Percentiles rank a stretch among this genome's conserved stretches.
Evolutionary conservation across 64 coral and sea anemone species (phyloP).

Genomic region (Montipora capricornis): DNA sequence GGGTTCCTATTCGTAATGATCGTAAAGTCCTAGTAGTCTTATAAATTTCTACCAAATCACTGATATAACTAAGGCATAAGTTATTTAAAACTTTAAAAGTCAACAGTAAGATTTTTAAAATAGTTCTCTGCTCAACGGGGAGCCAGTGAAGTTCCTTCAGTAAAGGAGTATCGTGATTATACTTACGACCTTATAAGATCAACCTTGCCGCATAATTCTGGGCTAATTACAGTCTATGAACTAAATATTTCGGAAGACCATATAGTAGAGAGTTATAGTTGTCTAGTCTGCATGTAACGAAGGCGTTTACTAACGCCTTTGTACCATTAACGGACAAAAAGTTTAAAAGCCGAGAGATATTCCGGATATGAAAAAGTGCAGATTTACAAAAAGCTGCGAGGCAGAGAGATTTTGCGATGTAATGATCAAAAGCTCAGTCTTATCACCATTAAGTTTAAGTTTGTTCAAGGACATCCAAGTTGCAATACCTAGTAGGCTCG

Average conservation of each 20-base stretch:
- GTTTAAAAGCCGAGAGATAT: neutral
- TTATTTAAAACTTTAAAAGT: no score
- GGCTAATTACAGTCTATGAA: neutral
- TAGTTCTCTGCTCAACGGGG: no score
- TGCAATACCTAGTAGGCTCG: neutral
- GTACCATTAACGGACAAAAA: neutral
- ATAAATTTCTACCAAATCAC: no score
- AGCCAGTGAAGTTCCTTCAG: no score
- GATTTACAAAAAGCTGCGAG: neutral
- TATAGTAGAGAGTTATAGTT: neutral
- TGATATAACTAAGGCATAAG: no score
- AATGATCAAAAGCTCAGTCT: neutral
- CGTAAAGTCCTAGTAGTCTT: no score
- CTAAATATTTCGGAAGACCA: neutral
- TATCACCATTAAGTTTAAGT: neutral
- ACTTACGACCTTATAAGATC: no score
- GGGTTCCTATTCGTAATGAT: no score
- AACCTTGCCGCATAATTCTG: neutral
- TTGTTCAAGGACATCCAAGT: neutral
- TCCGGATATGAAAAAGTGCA: slow-evolving; percentile 7
- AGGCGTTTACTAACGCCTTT: neutral
- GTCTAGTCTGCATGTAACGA: neutral
- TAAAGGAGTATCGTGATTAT: no score
- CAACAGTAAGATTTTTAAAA: no score
- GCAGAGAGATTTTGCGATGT: neutral